Conservation (phyloP, 2,797 vertebrate genomes). For the Harpagifer antarcticus region DNA sequence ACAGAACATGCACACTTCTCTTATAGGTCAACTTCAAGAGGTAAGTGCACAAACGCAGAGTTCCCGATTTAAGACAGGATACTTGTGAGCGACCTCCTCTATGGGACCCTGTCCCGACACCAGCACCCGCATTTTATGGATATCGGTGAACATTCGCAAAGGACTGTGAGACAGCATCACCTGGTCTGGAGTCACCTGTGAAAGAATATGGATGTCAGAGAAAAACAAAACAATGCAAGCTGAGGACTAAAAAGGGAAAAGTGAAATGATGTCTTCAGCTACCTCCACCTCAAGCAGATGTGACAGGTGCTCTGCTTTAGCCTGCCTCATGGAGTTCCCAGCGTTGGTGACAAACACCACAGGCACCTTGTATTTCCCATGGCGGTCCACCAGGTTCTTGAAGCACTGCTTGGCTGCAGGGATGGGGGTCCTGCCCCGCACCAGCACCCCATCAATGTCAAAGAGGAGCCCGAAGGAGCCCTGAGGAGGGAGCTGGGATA, state of each 20-base stretch:
- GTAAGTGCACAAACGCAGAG: neutral
- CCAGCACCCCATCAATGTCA: constrained; percentile 95
- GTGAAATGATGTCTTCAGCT: neutral
- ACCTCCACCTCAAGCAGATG: constrained; percentile 91
- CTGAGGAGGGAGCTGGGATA: constrained; percentile 48
- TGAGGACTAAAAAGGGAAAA: neutral
- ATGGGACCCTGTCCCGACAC: constrained; percentile 94
- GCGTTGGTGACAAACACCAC: constrained; percentile 97
- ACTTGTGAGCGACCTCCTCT: constrained; percentile 91
- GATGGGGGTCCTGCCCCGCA: constrained; percentile 90
- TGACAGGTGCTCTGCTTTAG: constrained; percentile 91
- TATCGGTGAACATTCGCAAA: constrained; percentile 90
- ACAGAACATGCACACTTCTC: constrained; percentile 38
- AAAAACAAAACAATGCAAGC: neutral
- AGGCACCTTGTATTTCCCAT: constrained; percentile 90
- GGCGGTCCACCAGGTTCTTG: constrained; percentile 83
- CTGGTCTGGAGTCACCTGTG: constrained; percentile 93
- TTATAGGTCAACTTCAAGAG: constrained; percentile 40
- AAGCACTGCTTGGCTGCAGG: constrained; percentile 93
- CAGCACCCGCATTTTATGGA: constrained; percentile 91
- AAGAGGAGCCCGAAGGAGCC: constrained; percentile 92
- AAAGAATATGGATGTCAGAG: neutral
- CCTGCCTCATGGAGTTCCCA: constrained; percentile 90
- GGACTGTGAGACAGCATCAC: constrained; percentile 97
- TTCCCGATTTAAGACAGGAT: constrained; percentile 83